Base-by-base conservation (phyloP, 53 echinoderm and acorn worm genomes). In the Arbacia lixula region DNA sequence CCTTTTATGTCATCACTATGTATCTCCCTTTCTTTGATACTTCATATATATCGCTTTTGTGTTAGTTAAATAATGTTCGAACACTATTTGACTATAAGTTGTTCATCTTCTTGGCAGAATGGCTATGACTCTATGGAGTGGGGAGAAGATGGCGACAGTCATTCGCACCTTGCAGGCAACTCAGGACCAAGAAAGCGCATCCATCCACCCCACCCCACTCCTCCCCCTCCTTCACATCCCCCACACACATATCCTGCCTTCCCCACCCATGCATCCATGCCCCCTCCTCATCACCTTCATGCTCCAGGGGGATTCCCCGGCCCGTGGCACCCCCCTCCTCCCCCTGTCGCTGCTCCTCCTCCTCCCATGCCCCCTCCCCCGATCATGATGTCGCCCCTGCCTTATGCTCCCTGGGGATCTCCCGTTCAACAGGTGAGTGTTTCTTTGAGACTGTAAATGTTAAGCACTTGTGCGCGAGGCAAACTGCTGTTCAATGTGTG, bases 121-220 rank as follows among this genome's bases (percentile, higher is more conserved):
- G 93, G 93, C 26, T 89, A 87, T 54, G 93, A 93, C 25, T 89
- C 93, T 31, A 72, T 87, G 84, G 93, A 93, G 34, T 78, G 79
- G 79, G 60, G 60, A 22, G 79, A 78, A 17, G 60, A 78, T 40
- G 60, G 79, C 11, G 60, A 78, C 60, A 78, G 79, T 12, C 79
- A 58, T 12, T 38, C 60, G 79, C 79, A 78, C n/a, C 79, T 60
- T 27, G 27, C 39, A 39, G 16, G 55, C 33, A 36, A 58, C 12
- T 19, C 21, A 17, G 75, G 55, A 14, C 54, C 79, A 17, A 57
- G 79, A 40, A 78, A 60, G 29, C 79, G 79, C 33, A 22, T 40
- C 42, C 54, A 53, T 8, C 69, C 49, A 8, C 49, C 49, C 8
- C 64, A 16, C 6, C 57, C 56, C 11, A 28, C 49, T 17, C 50